Conservation (phyloP, 1,140 invertebrate species). For the Coelopa frigida region DNA sequence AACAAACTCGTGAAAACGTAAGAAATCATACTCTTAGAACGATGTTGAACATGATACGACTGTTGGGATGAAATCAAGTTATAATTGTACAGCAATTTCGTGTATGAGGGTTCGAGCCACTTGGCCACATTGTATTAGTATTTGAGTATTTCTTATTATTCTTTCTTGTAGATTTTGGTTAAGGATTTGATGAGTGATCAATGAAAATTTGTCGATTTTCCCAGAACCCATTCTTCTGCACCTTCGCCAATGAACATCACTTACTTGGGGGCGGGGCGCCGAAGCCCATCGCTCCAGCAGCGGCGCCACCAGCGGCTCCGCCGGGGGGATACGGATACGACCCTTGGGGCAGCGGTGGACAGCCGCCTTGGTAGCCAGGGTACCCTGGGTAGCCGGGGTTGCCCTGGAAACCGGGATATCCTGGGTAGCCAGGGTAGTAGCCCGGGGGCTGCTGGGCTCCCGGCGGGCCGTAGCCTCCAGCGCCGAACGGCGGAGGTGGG, state of each 20-base stretch:
- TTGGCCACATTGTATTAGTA: too few relatives aligned
- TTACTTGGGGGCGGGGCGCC: constrained; percentile 39
- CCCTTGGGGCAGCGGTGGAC: constrained; percentile 11
- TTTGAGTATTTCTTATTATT: too few relatives aligned
- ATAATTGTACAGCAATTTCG: too few relatives aligned
- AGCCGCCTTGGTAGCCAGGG: constrained; percentile 18
- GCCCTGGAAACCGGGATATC: constrained; percentile 6
- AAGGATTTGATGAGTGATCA: too few relatives aligned
- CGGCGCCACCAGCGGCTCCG: constrained; percentile 19
- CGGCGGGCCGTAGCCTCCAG: constrained; percentile 8
- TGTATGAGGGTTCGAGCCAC: too few relatives aligned
- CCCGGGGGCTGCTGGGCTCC: constrained; percentile 12
- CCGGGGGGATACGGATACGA: constrained; percentile 11
- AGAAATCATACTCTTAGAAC: too few relatives aligned
- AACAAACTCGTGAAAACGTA: too few relatives aligned
- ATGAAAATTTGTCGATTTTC: too few relatives aligned
- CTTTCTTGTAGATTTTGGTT: too few relatives aligned
- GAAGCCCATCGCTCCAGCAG: constrained; percentile 33
- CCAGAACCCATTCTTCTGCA: too few relatives aligned
- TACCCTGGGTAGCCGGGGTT: constrained; percentile 18
- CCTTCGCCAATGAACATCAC: constrained; percentile 15
- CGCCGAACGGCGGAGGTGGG: constrained; percentile 30
- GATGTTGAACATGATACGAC: too few relatives aligned
- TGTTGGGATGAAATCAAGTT: too few relatives aligned
- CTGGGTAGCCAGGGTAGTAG: constrained; percentile 8